Base-by-base conservation (phyloP, 2,797 vertebrate genomes). In the Sebastes iracundus region DNA sequence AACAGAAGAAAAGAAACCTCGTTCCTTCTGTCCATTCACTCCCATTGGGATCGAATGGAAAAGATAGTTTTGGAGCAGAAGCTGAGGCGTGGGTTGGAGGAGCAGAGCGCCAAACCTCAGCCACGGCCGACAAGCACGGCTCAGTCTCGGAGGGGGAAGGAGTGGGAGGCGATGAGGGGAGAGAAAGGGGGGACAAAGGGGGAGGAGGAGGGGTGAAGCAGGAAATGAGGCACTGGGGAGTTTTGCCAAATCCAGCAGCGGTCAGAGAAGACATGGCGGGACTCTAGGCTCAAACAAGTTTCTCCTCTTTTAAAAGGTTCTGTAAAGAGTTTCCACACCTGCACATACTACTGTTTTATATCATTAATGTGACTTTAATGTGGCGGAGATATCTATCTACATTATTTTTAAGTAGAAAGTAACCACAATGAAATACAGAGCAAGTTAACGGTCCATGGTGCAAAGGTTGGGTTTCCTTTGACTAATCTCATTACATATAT, bases 161-260 rank as follows among this genome's bases (percentile, higher is more conserved):
- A 81, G 85, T 81, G 49, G 90, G 81, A 88, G 87, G 87, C 32
- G 59, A 74, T 53, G 87, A 87, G 80, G 69, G 55, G 85, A 63
- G 76, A 53, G 70, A 86, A 81, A 53, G 16, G 32, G 52, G 62
- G 33, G 38, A 20, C 10, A 25, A 35, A 10, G 78, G 75, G 74
- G 35, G 52, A 35, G 33, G 64, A 69, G 79, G 64, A 70, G 77
- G 77, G 82, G 35, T 38, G 77, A 79, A 79, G 82, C 79, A 91
- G 91, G 88, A 92, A 90, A 93, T 85, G 84, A 92, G 86, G 80
- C 86, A 90, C 59, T 38, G 33, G 67, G 84, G 83, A 86, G 55
- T 79, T 77, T 77, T 66, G 80, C 82, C 87, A 88, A 87, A 84
- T 81, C 70, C 67, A 88, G 69, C 66, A 67, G 53, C 46, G 62